Base-by-base conservation (phyloP, 2,888 invertebrate genomes). In the Epsilonema sp. region DNA sequence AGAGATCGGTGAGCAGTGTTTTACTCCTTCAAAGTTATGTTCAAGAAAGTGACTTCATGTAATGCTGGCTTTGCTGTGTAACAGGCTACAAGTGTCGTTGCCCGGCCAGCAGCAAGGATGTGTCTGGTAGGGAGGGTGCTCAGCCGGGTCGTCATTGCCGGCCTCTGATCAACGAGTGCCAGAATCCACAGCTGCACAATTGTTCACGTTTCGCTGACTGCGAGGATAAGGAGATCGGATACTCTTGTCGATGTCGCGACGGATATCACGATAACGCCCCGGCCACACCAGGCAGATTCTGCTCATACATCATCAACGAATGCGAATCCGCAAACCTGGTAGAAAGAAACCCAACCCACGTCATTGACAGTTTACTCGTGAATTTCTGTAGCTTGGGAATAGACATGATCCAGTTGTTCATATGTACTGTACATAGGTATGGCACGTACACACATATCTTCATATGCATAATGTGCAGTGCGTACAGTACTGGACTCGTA, bases 181-280 rank as follows among this genome's bases (percentile, higher is more conserved):
- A 53, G 16, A 58, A 55, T 47, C 61, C 61, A 19, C 51, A 54
- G 1, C 48, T 62, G 46, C 60, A 64, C 49, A 58, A 58, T 46
- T 63, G 63, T 52, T 55, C 55, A 23, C 56, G 57, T 22, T 58
- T 57, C 42, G 61, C 61, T 19, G 56, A 56, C 31, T 61, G 61
- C 36, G 46, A 50, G 24, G 60, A 61, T 49, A 47, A 53, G 50
- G 55, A 55, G 26, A 53, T 56, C 21, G 59, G 61, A 22, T 62
- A 58, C 52, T 52, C 52, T 26, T 59, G 59, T 51, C 51, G 53
- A 46, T 46, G 58, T 53, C 50, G 57, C 2, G 26, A 52, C 21
- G 62, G 61, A 22, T 63, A 64, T 45, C 56, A 58, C 48, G 63
- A 63, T 46, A 56, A 58, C 38, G 56, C 61, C 45, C 57, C 58